phyloP scores from a whole-genome alignment of 2,797 vertebrate species.

The Girardinus metallicus region DNA sequence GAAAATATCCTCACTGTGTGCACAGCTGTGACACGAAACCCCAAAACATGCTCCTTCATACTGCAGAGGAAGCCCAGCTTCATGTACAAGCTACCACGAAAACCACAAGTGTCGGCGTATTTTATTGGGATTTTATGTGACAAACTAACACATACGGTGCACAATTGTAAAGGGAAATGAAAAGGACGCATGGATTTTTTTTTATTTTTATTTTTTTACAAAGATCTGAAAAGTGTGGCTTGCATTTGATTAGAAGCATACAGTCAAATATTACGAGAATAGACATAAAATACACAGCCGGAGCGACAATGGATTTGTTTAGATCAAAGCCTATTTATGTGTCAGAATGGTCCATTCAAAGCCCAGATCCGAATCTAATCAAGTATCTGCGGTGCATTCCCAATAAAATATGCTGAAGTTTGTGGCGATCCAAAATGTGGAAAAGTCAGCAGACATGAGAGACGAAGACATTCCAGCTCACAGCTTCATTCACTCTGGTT shows the following conservation, averaged over 20 bases:
- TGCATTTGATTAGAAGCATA: no score
- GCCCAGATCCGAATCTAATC: neutral
- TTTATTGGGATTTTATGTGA: neutral
- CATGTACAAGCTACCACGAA: neutral
- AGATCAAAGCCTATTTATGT: neutral
- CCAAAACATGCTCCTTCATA: conserved; percentile 38
- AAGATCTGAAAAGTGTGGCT: neutral
- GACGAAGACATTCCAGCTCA: neutral
- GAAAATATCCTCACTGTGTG: conserved; percentile 25
- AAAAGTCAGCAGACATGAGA: neutral
- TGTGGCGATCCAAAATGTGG: neutral
- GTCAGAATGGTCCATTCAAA: neutral
- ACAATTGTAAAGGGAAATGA: neutral
- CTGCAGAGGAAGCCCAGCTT: neutral
- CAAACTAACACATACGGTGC: neutral
- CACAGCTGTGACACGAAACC: conserved; percentile 30
- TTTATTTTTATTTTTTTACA: neutral
- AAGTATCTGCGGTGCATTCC: neutral
- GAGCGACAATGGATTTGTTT: neutral
- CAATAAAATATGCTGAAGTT: neutral
- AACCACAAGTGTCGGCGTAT: neutral
- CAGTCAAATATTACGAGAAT: no score
- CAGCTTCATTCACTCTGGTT: neutral
- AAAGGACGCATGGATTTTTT: neutral
- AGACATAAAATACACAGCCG: neutral